Base-by-base conservation (phyloP, 2,113 vertebrate species). In the Podarcis cretensis region DNA sequence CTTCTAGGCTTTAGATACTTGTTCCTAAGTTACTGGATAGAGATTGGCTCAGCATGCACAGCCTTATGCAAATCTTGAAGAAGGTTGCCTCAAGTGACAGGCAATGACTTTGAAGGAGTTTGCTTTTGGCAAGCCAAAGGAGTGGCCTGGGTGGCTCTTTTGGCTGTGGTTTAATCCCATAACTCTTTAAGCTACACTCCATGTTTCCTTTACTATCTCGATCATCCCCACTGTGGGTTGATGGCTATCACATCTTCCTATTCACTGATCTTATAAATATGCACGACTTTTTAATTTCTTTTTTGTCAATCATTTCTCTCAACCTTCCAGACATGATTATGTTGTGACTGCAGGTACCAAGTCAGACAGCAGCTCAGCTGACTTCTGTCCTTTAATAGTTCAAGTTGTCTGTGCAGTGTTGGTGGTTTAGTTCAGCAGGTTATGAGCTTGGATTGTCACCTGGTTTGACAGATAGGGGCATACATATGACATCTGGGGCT, bases 191-290 rank as follows among this genome's bases (percentile, higher is more conserved):
- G 32, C 57, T 30, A 30, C 37, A 54, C 0, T 1, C 25, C 79
- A 25, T 59, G 21, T 27, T 81, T 91, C 13, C 25, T 84, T 25
- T 86, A 0, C 65, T 63, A 89, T 75, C 73, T 89, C 83, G 57
- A 12, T 86, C 83, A 86, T 82, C 83, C 57, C 14, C 10, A 32
- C 18, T 92, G 81, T 63, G 79, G 74, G 89, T 71, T 20, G 69
- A 35, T 12, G 74, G 27, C 76, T 87, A 87, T 35, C 54, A 27
- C 20, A 71, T 81, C 87, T 8, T 57, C 40, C 69, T 77, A 65
- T 63, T 57, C 90, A 57, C 32, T 27, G 83, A 89, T 48, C 65
- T 78, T 54, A 59, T 90, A 84, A 91, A 86, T 92, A 82, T 89
- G 85, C 89, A 75, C 83, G 87, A 71, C 43, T 85, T 78, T 87